Evolutionary conservation across 1,140 invertebrate genomes (phyloP), one percentile per base, ranked within the genome.

Genomic region (Drosophila simulans): DNA sequence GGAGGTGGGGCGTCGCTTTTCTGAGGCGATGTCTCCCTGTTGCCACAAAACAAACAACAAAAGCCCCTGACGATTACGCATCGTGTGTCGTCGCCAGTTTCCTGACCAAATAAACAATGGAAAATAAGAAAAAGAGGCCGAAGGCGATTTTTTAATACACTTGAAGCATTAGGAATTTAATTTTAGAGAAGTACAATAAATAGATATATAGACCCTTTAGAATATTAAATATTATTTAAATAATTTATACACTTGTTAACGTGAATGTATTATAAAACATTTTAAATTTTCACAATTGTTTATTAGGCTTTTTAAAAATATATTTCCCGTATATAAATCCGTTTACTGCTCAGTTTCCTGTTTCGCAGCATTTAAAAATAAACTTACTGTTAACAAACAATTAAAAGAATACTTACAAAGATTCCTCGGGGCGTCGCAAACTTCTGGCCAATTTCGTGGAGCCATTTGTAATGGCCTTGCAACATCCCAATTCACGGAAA

Each of bases 21-120:
- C 31, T 35, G 13, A 35, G 34, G 15, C 27, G 45, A 53, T 37
- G 42, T 53, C 55, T 27, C 59, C 59, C 31, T 42, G 12, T 25
- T 65, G 37, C 59, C 63, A 46, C 75, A 77, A 77, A 77, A 77
- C 75, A 68, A 70, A 69, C 63, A 77, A 57, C 65, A 57, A 77
- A 68, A 55, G 74, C 57, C 42, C 37, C 27, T 37, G 34, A 75
- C 71, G 71, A 75, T 75, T 75, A 58, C 59, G 48, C 71, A 65
- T 66, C 54, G 69, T 70, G 52, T 70, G 51, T 56, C 46, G 52
- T 35, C 46, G 46, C 51, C 70, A 56, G 27, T 22, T 12, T 42
- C 46, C 71, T 45, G 45, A 49, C 43, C 57, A 63, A 46, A 49
- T 42, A 53, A 51, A 20, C 39, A 59, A 39, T 17, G 13, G n/a